Evolutionary conservation across 2,888 invertebrate genomes (phyloP).

Genomic region (Acleris sparsana): DNA sequence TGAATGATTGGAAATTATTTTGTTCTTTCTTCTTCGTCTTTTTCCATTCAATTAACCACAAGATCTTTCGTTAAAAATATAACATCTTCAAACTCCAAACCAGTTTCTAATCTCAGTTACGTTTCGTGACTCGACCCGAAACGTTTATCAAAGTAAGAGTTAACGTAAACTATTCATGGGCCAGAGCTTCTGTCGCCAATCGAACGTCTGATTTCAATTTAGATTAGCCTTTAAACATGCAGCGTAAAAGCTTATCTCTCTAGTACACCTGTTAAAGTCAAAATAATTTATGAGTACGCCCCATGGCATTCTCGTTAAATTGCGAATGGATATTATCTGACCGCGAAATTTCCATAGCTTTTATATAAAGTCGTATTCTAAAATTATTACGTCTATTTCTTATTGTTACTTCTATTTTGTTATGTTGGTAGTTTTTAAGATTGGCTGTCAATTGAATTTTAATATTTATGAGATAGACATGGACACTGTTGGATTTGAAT

Average conservation of each 20-base stretch:
- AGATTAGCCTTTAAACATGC: conserved; percentile 79
- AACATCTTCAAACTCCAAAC: conserved; percentile 11
- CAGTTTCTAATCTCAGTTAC: conserved; percentile 2
- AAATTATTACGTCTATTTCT: conserved; percentile 21
- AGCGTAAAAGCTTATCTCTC: conserved; percentile 78
- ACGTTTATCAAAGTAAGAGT: conserved; percentile 25
- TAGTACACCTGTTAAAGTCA: conserved; percentile 80
- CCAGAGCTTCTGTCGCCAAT: conserved; percentile 75
- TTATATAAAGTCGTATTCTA: conserved; percentile 16
- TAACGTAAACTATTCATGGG: conserved; percentile 55
- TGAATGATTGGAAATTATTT: too few relatives aligned
- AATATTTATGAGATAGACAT: conserved; percentile 12
- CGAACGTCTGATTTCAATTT: conserved; percentile 82
- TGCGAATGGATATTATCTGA: conserved; percentile 47
- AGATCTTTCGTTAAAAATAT: too few relatives aligned
- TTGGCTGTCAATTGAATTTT: conserved; percentile 9
- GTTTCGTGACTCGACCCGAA: not conserved
- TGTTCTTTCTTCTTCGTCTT: too few relatives aligned
- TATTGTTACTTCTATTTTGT: conserved; percentile 20
- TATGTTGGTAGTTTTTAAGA: conserved; percentile 11
- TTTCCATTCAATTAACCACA: too few relatives aligned
- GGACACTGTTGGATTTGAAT: too few relatives aligned
- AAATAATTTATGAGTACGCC: conserved; percentile 74
- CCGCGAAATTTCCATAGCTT: conserved; percentile 48
- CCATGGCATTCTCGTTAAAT: conserved; percentile 55